These are phyloP conservation scores for Temnothorax longispinosus DNA, from an alignment of 1,140 invertebrate species.

Conservation along the genomic window DNA sequence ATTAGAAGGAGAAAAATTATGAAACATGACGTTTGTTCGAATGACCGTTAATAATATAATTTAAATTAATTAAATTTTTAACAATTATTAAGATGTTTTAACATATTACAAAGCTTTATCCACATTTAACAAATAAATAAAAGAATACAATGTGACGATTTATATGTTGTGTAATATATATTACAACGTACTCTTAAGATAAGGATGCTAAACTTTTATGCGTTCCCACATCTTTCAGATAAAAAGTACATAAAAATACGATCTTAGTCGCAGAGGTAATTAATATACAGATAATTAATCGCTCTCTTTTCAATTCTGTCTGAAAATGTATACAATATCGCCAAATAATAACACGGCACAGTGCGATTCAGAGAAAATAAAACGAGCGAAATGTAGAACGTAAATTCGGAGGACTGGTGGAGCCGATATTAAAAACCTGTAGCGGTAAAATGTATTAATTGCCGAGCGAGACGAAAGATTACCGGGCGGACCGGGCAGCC, in stretches of 20 bases:
- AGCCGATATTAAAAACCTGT: slow-evolving; percentile 64
- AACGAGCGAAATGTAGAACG: background rate
- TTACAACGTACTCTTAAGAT: background rate
- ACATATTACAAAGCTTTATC: background rate
- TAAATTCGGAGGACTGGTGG: slow-evolving; percentile 4
- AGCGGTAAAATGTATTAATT: slow-evolving; percentile 75
- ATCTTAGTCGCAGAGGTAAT: background rate
- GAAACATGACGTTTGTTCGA: background rate
- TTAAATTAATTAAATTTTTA: background rate
- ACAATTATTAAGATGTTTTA: background rate
- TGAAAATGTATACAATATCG: background rate
- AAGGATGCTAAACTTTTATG: background rate
- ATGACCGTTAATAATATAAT: background rate
- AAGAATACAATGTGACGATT: background rate
- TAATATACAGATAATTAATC: background rate
- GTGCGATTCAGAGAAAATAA: background rate
- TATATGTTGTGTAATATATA: background rate
- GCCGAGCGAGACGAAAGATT: slow-evolving; percentile 64
- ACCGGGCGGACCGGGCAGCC: slow-evolving; percentile 44
- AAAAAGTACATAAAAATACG: background rate
- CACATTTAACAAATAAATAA: background rate
- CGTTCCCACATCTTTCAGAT: background rate
- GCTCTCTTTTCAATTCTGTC: background rate
- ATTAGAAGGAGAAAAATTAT: background rate
- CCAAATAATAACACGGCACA: background rate